A percentile compares a stretch with the other conserved stretches of the same genome.
Conservation (phyloP, 2,888 invertebrate species). For the Sclerodermus sp. region DNA sequence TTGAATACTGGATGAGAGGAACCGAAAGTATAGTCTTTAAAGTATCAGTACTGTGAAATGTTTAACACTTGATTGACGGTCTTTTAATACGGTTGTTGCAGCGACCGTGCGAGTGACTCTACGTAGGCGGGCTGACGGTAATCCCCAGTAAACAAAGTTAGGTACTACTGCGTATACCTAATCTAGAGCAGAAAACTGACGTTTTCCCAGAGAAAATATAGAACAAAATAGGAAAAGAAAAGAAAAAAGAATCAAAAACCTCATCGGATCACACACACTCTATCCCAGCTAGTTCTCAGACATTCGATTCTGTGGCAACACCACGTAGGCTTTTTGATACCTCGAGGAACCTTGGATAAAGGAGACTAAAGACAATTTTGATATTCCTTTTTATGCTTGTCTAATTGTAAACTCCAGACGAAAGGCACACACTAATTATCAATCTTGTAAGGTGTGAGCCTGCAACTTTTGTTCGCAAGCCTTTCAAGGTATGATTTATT, state of each 20-base stretch:
- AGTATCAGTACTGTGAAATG: conserved; percentile 25
- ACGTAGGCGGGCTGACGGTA: conserved; percentile 73
- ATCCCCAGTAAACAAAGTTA: conserved; percentile 56
- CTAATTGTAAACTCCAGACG: too few relatives aligned
- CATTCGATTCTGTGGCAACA: too few relatives aligned
- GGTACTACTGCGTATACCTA: conserved; percentile 47
- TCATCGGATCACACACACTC: conserved; percentile 20
- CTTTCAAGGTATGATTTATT: conserved; percentile 34
- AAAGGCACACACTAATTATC: not conserved
- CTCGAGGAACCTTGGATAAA: too few relatives aligned
- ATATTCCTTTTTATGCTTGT: too few relatives aligned
- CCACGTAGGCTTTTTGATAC: too few relatives aligned
- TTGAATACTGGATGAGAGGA: too few relatives aligned
- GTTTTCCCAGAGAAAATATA: conserved; percentile 16
- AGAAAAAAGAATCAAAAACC: conserved; percentile 5
- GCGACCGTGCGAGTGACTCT: conserved; percentile 88
- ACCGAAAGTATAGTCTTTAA: conserved; percentile 34
- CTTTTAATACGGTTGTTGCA: conserved; percentile 70
- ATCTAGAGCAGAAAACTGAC: conserved; percentile 33
- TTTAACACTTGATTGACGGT: conserved; percentile 45
- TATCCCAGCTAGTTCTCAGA: not conserved
- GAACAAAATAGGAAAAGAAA: conserved; percentile 6
- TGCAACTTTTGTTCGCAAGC: not conserved
- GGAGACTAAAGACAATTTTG: too few relatives aligned
- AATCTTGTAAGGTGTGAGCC: conserved; percentile 1